A percentile compares a stretch with the other conserved stretches of the same genome.
Conservation (phyloP, 2,113 vertebrate species). For the Morone chrysops region DNA sequence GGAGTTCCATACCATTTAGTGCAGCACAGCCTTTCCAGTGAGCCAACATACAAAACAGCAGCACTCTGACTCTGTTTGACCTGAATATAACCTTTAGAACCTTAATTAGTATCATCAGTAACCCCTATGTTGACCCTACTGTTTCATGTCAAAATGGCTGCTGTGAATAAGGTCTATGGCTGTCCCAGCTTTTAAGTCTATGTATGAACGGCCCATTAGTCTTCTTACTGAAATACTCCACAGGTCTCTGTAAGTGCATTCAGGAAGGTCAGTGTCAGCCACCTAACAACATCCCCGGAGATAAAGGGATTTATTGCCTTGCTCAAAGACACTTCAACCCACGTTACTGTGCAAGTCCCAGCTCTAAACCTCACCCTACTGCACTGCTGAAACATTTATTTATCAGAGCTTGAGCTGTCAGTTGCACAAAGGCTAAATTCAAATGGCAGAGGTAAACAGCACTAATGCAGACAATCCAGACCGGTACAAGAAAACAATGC, state of each 20-base stretch:
- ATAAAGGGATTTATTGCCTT: neutral
- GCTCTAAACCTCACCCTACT: neutral
- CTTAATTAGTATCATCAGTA: no score
- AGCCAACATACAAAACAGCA: no score
- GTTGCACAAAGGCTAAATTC: constrained; percentile 21
- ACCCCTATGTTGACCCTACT: no score
- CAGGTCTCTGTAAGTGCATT: neutral
- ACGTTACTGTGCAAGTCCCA: neutral
- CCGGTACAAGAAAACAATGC: constrained; percentile 5
- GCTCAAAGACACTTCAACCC: neutral
- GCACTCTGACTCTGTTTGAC: no score
- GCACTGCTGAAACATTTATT: neutral
- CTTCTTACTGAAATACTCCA: neutral
- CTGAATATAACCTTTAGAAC: no score
- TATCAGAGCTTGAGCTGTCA: constrained; percentile 2
- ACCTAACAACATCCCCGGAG: neutral
- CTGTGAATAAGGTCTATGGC: no score
- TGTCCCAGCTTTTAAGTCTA: no score
- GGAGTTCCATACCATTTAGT: no score
- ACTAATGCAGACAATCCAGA: neutral
- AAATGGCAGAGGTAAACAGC: constrained; percentile 9
- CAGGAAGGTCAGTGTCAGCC: neutral
- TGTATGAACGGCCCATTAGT: neutral
- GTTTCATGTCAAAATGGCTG: no score
- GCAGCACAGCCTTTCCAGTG: no score